Base-by-base conservation (phyloP, 2,888 invertebrate genomes). In the Halictus ligatus region DNA sequence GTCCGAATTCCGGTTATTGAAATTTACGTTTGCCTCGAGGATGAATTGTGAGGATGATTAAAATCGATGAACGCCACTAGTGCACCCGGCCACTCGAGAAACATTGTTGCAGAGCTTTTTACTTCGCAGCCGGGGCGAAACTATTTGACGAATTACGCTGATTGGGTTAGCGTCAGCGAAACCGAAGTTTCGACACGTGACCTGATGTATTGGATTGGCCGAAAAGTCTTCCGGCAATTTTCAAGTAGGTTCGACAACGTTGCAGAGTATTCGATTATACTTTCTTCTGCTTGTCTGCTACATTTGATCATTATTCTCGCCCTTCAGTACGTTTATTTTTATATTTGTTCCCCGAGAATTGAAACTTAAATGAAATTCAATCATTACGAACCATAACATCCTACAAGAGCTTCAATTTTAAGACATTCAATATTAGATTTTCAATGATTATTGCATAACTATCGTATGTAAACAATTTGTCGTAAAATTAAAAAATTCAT, bases 1-100 rank as follows among this genome's bases (percentile, higher is more conserved):
- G 77, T 43, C 71, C 71, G 67, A 43, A 82, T 78, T 75, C 74
- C 75, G 43, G 46, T 84, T 83, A 78, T 71, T 43, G 72, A 25
- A 40, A 76, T 76, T 76, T 73, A 80, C 64, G 72, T 60, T 75
- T 40, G 40, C 15, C n/a, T 2, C 12, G 21, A 29, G 7, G 21
- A 29, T 46, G 75, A 78, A 64, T 84, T 72, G 71, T 35, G 29
- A 35, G 12, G 35, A 25, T 71, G 83, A 78, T 78, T 75, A 71
- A 69, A 75, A 50, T 81, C 82, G 5, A 50, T 48, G 76, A 54
- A n/a, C 46, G 18, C 50, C 46, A 12, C 13, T 5, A 10, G 15
- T 21, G 69, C 35, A 0, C 21, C 69, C 21, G 18, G 0, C 21
- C 12, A 5, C n/a, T 6, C 12, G 40, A 40, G 35, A 10, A 69